phyloP scores from a whole-genome alignment of 2,888 invertebrate genomes.

The Dysmachus trigonus region DNA sequence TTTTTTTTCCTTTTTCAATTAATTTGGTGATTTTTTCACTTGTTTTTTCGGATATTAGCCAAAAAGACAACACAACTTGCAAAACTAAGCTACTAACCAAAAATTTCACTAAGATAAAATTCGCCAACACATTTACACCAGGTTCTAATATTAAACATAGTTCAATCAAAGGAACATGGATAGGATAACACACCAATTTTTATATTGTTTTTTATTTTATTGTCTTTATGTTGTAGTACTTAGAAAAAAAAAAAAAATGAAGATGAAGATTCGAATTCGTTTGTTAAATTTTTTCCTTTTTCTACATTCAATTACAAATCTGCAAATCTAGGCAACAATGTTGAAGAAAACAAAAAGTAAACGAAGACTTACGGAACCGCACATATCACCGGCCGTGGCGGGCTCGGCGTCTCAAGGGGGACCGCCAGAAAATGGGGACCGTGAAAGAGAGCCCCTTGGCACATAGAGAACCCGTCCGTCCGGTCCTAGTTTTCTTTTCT shows the following conservation, averaged over 20 bases:
- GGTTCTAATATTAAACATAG: background rate
- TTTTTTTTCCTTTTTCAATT: background rate
- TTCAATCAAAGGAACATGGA: background rate
- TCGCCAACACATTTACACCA: background rate
- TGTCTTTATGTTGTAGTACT: conserved; percentile 29
- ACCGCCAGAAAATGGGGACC: conserved; percentile 70
- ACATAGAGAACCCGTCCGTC: conserved; percentile 63
- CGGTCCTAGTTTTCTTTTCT: conserved; percentile 65
- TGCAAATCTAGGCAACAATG: conserved; percentile 97
- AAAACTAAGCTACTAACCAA: background rate
- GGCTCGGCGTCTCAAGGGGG: conserved; percentile 56
- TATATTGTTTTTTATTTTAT: background rate
- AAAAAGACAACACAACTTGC: background rate
- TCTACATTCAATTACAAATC: conserved; percentile 44
- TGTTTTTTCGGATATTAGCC: background rate
- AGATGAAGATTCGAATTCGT: conserved; percentile 19
- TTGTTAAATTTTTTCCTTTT: conserved; percentile 49
- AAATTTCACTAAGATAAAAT: background rate
- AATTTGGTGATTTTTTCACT: background rate
- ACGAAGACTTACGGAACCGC: conserved; percentile 87
- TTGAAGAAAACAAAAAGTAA: conserved; percentile 99
- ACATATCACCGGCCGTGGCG: conserved; percentile 69
- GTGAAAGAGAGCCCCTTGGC: conserved; percentile 60
- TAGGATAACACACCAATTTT: background rate
- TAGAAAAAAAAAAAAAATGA: background rate